phyloP scores from a whole-genome alignment of 2,797 vertebrate species.

The Ptychobarbus kaznakovi region DNA sequence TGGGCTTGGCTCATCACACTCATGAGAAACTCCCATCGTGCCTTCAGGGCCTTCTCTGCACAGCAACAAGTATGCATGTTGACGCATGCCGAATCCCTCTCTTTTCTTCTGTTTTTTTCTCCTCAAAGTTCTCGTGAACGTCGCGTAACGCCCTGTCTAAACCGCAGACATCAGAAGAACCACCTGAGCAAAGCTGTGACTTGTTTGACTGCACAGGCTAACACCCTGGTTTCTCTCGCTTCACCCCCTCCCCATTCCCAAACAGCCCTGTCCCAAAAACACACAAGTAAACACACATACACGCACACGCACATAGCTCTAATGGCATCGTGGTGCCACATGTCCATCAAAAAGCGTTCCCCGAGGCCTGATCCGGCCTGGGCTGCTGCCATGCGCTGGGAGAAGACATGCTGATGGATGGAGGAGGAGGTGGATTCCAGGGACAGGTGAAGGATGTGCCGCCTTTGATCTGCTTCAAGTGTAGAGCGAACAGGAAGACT shows the following conservation, averaged over 20 bases:
- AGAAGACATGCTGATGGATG: conserved; percentile 74
- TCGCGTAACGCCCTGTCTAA: conserved; percentile 84
- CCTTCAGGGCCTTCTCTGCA: conserved; percentile 77
- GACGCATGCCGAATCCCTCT: conserved; percentile 81
- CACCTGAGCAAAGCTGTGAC: conserved; percentile 78
- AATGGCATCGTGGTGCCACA: conserved; percentile 65
- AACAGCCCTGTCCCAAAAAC: conserved; percentile 27
- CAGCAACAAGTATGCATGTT: conserved; percentile 82
- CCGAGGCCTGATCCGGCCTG: conserved; percentile 66
- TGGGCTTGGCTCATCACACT: conserved; percentile 79
- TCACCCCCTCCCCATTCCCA: conserved; percentile 31
- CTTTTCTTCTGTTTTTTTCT: conserved; percentile 55
- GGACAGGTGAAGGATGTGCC: conserved; percentile 76
- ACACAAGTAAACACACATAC: conserved; percentile 43
- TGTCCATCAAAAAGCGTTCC: conserved; percentile 65
- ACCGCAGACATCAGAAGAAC: conserved; percentile 82
- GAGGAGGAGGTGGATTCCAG: conserved; percentile 77
- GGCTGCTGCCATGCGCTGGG: conserved; percentile 66
- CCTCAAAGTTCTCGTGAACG: conserved; percentile 65
- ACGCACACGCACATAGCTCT: conserved; percentile 10
- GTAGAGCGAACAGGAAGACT: conserved; percentile 79
- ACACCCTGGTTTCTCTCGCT: conserved; percentile 61
- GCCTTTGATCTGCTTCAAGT: conserved; percentile 82
- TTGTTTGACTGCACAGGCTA: conserved; percentile 78
- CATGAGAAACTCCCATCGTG: conserved; percentile 83